Conservation (phyloP, 2,888 invertebrate genomes). For the Julus scandinavius region DNA sequence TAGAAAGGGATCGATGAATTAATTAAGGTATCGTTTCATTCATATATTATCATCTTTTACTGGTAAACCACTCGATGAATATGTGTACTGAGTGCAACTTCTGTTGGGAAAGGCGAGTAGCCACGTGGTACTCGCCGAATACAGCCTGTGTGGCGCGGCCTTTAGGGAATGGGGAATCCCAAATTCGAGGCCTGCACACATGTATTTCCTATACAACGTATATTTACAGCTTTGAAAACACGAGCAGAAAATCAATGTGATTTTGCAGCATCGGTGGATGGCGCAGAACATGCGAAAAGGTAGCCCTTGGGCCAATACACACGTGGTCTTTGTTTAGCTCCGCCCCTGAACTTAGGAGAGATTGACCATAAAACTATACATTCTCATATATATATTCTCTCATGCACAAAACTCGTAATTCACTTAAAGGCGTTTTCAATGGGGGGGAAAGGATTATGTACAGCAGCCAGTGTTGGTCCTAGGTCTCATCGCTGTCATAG, state of each 20-base stretch:
- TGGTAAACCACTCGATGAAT: too few species aligned
- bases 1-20: too few species aligned
- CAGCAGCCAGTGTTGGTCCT: not conserved
- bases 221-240: not conserved
- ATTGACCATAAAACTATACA: slow-evolving; percentile 39
- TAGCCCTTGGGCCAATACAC: not conserved
- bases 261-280: not conserved
- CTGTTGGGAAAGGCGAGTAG: too few species aligned
- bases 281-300: not conserved
- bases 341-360: not conserved
- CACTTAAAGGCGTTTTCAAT: not conserved
- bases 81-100: too few species aligned
- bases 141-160: not conserved
- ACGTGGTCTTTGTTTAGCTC: not conserved
- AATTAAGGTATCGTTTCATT: too few species aligned
- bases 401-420: slow-evolving; percentile 21
- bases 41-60: too few species aligned
- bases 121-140: too few species aligned
- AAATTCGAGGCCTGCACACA: not conserved
- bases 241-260: slow-evolving; percentile 42
- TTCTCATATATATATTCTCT: not conserved
- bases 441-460: not conserved
- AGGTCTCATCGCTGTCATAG: slow-evolving; percentile 22
- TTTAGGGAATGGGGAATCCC: not conserved
- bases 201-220: not conserved